Conservation (phyloP, 2,797 vertebrate genomes). For the Mormyrops boulengeri region DNA sequence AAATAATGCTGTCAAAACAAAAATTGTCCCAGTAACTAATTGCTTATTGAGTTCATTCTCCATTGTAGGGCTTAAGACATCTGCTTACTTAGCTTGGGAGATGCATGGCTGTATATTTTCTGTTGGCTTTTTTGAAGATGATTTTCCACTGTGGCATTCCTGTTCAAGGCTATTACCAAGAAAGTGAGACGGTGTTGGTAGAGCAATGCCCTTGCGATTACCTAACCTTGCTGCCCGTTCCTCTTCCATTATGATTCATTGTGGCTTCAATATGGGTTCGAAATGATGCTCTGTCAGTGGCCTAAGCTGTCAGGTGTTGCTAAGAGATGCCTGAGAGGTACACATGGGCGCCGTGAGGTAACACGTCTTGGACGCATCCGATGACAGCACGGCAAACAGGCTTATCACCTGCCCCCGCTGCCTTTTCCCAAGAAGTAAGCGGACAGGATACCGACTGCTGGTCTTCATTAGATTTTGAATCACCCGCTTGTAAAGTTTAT, state of each 20-base stretch:
- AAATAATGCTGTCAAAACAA: neutral
- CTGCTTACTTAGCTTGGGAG: neutral
- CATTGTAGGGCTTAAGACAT: neutral
- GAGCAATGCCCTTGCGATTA: neutral
- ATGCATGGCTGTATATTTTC: neutral
- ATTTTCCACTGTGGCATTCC: neutral
- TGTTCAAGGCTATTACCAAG: neutral
- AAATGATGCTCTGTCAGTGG: neutral
- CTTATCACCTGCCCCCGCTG: neutral
- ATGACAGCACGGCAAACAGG: neutral
- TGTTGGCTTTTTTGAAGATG: neutral
- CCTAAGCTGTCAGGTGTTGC: conserved; percentile 2
- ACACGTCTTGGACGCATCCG: neutral
- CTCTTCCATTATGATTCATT: neutral
- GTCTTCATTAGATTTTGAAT: neutral
- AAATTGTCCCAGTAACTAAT: neutral
- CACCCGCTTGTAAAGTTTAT: neutral
- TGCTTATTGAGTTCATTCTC: neutral
- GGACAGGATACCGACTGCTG: neutral
- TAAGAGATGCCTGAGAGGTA: neutral
- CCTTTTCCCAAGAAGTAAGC: neutral
- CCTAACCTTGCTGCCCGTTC: neutral
- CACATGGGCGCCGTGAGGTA: neutral
- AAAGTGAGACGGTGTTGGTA: neutral
- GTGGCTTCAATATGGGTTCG: neutral